phyloP scores from a whole-genome alignment of 2,113 vertebrate species.

The Mustela lutreola region DNA sequence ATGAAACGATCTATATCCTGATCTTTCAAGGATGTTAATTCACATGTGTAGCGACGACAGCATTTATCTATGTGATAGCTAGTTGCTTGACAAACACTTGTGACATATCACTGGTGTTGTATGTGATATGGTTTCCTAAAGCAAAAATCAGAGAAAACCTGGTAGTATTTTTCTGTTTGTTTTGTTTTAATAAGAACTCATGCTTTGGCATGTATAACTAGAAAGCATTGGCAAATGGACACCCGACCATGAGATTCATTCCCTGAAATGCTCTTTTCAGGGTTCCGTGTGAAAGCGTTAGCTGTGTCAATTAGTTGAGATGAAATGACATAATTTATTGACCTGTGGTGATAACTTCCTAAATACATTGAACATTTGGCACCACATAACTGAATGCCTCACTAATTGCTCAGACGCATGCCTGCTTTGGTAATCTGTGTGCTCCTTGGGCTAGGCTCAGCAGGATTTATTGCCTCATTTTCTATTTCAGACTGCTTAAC shows the following conservation, averaged over 20 bases:
- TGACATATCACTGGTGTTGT: background rate
- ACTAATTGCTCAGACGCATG: conserved; percentile 84
- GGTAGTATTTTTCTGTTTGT: background rate
- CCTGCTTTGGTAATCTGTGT: conserved; percentile 85
- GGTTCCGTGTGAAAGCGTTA: conserved; percentile 76
- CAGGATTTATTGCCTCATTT: conserved; percentile 87
- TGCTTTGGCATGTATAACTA: conserved; percentile 50
- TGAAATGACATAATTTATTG: conserved; percentile 85
- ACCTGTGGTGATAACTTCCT: conserved; percentile 79
- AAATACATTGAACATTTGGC: conserved; percentile 78
- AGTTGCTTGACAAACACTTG: conserved; percentile 43
- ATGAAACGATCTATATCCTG: conserved; percentile 76
- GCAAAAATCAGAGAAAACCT: conserved; percentile 73
- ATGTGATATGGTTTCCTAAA: conserved; percentile 62
- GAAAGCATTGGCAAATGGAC: conserved; percentile 73
- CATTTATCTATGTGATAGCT: conserved; percentile 57
- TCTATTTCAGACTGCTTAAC: conserved; percentile 85
- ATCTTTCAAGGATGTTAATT: conserved; percentile 68
- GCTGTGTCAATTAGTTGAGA: conserved; percentile 81
- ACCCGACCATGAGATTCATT: conserved; percentile 74
- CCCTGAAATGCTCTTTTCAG: conserved; percentile 76
- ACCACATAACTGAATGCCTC: conserved; percentile 70
- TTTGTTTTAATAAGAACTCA: background rate
- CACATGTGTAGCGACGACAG: conserved; percentile 19
- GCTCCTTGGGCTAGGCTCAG: conserved; percentile 81